Conservation (phyloP, 2,797 vertebrate genomes). For the Coracias cyanogaster region DNA sequence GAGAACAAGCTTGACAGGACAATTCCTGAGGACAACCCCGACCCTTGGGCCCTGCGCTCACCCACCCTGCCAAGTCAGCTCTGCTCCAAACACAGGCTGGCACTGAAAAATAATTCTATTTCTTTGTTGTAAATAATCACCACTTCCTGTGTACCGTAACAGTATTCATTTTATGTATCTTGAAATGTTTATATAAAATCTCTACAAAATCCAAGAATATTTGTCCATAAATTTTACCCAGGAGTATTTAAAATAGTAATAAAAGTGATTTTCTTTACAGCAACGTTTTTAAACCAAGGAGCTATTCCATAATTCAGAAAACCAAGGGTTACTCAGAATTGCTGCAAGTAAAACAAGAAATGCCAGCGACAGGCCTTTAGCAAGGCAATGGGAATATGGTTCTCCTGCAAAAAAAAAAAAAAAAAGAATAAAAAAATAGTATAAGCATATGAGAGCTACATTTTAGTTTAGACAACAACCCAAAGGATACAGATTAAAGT, state of each 20-base stretch:
- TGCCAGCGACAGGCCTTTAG: slow-evolving; percentile 87
- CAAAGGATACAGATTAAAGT: background rate
- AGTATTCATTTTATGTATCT: background rate
- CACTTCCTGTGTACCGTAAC: background rate
- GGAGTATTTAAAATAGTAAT: background rate
- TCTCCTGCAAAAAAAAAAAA: slow-evolving; percentile 82
- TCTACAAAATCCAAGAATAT: background rate
- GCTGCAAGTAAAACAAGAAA: slow-evolving; percentile 82
- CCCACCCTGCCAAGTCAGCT: background rate
- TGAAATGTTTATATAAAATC: background rate
- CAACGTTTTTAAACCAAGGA: background rate
- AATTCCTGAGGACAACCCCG: background rate
- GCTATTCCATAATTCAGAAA: slow-evolving; percentile 76
- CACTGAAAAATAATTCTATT: background rate
- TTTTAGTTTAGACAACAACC: background rate
- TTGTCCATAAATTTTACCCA: background rate
- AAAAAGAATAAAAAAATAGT: accelerated
- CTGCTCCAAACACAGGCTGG: background rate
- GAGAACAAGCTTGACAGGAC: background rate
- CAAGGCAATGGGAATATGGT: slow-evolving; percentile 84
- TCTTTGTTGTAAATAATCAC: background rate
- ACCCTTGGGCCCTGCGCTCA: accelerated
- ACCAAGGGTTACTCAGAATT: slow-evolving; percentile 85
- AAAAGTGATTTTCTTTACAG: background rate
- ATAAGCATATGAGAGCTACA: background rate